Conservation (phyloP, 2,888 invertebrate species). For the Pandemis heparana region DNA sequence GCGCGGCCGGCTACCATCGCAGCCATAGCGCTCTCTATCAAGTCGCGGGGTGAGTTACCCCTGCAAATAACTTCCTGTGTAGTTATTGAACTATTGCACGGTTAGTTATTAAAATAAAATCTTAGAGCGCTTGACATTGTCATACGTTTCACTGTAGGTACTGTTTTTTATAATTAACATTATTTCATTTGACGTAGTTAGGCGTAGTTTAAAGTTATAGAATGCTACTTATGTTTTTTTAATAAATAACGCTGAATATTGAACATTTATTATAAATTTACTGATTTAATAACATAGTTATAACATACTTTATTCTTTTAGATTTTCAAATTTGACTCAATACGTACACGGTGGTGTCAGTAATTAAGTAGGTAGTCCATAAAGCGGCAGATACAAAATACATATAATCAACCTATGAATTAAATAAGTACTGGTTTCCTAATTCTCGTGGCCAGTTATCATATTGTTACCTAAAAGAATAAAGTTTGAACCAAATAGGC, state of each 20-base stretch:
- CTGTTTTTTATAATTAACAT: background rate
- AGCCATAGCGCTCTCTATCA: conserved; percentile 77
- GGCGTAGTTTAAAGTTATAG: background rate
- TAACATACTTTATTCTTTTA: conserved; percentile 1
- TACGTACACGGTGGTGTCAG: background rate
- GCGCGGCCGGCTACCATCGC: conserved; percentile 65
- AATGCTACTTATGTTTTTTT: background rate
- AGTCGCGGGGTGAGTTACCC: conserved; percentile 75
- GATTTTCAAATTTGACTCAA: background rate
- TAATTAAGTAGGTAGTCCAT: no score
- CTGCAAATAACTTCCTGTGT: conserved; percentile 4
- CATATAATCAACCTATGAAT: no score
- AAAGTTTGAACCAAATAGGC: background rate
- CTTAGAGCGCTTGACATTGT: background rate
- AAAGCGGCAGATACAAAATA: no score
- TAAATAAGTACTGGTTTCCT: background rate
- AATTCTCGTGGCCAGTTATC: background rate
- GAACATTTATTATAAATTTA: no score
- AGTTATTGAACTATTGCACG: conserved; percentile 5
- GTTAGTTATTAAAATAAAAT: background rate
- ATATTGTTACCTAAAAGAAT: background rate
- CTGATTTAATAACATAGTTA: no score
- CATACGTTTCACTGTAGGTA: background rate
- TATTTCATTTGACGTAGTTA: background rate
- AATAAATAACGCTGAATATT: no score